A percentile compares a stretch with the other conserved stretches of the same genome.
These are phyloP conservation scores for Mastomys coucha DNA, from an alignment of 2,113 vertebrate species.

Conservation along the genomic window DNA sequence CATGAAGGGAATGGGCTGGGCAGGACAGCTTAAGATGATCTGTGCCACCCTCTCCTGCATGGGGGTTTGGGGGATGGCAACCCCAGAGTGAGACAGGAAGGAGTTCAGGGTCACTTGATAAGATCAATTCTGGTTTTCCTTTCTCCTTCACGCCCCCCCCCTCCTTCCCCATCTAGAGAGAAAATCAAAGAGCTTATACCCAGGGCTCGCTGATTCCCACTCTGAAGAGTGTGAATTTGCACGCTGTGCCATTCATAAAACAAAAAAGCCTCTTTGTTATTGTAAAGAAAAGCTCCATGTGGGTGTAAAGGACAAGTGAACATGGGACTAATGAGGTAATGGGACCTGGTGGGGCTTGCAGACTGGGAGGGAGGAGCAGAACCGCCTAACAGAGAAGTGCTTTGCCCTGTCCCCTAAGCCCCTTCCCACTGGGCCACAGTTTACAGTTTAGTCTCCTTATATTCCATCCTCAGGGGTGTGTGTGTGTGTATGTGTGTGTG, in stretches of 20 bases:
- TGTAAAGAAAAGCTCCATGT: background rate
- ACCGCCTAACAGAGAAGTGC: background rate
- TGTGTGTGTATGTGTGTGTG: background rate
- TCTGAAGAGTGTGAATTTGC: accelerated
- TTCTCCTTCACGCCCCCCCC: too few relatives aligned
- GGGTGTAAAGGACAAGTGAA: background rate
- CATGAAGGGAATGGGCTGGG: background rate
- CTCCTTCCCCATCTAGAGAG: too few relatives aligned
- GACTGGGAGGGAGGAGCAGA: background rate
- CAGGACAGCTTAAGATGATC: background rate
- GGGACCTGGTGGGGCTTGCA: background rate
- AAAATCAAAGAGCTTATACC: background rate
- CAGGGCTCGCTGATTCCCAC: accelerated
- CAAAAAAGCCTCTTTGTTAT: accelerated
- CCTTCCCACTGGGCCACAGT: background rate
- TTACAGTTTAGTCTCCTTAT: background rate
- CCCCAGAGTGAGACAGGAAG: background rate
- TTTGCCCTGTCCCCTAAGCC: background rate
- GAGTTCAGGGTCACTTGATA: accelerated
- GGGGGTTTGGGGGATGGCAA: too few relatives aligned
- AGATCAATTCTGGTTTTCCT: background rate
- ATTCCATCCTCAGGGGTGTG: background rate
- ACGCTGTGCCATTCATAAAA: background rate
- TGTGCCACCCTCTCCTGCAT: too few relatives aligned
- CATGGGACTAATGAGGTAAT: background rate